Base-by-base conservation (phyloP, 2,113 vertebrate species). In the Rana temporaria region DNA sequence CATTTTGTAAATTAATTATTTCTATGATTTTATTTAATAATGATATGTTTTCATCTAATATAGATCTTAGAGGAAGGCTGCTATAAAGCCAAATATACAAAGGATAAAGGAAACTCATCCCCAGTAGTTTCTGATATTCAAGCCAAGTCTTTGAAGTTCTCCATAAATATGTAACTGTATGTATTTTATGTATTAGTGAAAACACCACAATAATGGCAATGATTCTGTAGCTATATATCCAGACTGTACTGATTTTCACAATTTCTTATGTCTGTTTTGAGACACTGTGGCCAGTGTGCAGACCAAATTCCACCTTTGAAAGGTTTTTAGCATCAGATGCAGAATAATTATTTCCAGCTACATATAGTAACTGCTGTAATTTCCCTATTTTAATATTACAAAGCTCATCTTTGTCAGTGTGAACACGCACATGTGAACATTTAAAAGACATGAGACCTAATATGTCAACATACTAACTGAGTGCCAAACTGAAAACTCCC, bases 1-100 rank as follows among this genome's bases (percentile, higher is more conserved):
- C 26, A 56, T 68, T 79, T 67, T 32, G 26, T 56, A 79, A 79
- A 79, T 79, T 66, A 68, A 68, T 79, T 14, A 67, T 67, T 68
- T 79, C 52, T 68, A 17, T 34, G 53, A 79, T 56, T 67, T 66
- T 26, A 67, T 68, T 64, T 78, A 78, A 42, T 56, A 79, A 79
- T 79, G 53, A 56, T 67, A 26, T 30, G 32, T 57, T 79, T 79
- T 79, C 63, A 79, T 68, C 26, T 68, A 68, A 79, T 56, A 79
- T 79, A 68, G 63, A 67, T 68, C 48, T 66, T 78, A 67, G 20
- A 78, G 26, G 66, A 78, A 66, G 24, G 18, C 76, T 79, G 77
- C 24, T 66, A 17, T 22, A 20, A 67, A 79, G 48, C 63, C 77
- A 68, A 79, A 14, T 20, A 19, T 20, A 57, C 48, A 66, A 79